phyloP scores from a whole-genome alignment of 2,113 vertebrate species.

The Brachionichthys hirsutus region DNA sequence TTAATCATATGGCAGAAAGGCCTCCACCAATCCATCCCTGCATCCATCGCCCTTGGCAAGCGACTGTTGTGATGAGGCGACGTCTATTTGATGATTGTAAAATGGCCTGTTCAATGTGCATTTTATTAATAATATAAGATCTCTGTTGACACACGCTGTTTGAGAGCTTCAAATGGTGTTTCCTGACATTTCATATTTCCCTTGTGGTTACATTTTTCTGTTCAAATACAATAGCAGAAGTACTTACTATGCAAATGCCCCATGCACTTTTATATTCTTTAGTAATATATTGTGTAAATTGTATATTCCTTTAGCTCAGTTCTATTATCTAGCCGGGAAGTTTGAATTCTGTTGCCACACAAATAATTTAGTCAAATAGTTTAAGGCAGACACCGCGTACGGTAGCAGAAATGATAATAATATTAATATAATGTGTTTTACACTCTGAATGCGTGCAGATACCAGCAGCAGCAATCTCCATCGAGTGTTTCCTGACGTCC shows the following conservation, averaged over 20 bases:
- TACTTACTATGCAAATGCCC: not conserved
- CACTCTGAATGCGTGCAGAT: conserved; percentile 58
- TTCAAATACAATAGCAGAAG: not conserved
- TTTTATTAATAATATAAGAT: no score
- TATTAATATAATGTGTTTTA: conserved; percentile 43
- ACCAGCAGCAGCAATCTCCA: conserved; percentile 42
- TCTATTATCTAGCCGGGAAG: rapidly evolving
- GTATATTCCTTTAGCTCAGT: not conserved
- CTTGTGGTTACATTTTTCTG: not conserved
- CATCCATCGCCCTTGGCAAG: conserved; percentile 29
- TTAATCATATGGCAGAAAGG: conserved; percentile 40
- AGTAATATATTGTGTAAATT: not conserved
- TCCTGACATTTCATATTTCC: not conserved
- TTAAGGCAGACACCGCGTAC: conserved; percentile 2
- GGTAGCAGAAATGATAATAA: conserved; percentile 21
- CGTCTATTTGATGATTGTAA: conserved; percentile 22
- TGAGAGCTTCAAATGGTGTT: no score
- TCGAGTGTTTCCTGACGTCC: conserved; percentile 55
- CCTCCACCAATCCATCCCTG: conserved; percentile 38
- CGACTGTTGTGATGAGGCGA: conserved; percentile 31
- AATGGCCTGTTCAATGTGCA: conserved; percentile 1
- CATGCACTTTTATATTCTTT: conserved; percentile 2
- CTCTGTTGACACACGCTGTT: no score
- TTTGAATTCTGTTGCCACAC: not conserved
- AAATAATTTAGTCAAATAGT: not conserved